Evolutionary conservation across 2,797 vertebrate species (phyloP).

Genomic region (Platyrinchus mystaceus): DNA sequence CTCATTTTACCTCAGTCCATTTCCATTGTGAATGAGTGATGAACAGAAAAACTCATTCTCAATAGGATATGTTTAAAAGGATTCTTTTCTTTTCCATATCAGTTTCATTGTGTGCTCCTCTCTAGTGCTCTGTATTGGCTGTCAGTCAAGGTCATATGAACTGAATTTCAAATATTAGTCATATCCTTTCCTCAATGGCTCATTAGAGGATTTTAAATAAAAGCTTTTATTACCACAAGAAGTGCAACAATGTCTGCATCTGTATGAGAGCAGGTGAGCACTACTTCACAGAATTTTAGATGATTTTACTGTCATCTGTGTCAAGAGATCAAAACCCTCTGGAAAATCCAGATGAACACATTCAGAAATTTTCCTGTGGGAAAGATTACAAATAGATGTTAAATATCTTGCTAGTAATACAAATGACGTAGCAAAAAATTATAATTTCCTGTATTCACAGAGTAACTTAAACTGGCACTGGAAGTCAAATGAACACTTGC

Average conservation of each 20-base stretch:
- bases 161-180: slow-evolving; percentile 52
- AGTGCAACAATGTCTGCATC: slow-evolving; percentile 7
- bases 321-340: background rate
- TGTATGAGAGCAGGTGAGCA: slow-evolving; percentile 18
- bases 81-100: background rate
- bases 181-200: slow-evolving; percentile 51
- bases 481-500: background rate
- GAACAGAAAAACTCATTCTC: background rate
- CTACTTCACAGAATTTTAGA: slow-evolving; percentile 11
- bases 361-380: background rate
- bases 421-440: background rate
- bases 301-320: background rate
- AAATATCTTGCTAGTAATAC: background rate
- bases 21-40: background rate
- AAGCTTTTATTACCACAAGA: slow-evolving; percentile 24
- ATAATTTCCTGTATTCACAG: background rate
- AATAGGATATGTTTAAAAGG: background rate
- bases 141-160: slow-evolving; percentile 40
- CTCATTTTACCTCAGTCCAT: background rate
- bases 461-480: background rate
- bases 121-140: background rate
- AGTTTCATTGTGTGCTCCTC: background rate
- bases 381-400: background rate
- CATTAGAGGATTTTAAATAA: slow-evolving; percentile 56
- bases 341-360: slow-evolving; percentile 15